Evolutionary conservation across 2,113 vertebrate species (phyloP).

Genomic region (Condylura cristata): DNA sequence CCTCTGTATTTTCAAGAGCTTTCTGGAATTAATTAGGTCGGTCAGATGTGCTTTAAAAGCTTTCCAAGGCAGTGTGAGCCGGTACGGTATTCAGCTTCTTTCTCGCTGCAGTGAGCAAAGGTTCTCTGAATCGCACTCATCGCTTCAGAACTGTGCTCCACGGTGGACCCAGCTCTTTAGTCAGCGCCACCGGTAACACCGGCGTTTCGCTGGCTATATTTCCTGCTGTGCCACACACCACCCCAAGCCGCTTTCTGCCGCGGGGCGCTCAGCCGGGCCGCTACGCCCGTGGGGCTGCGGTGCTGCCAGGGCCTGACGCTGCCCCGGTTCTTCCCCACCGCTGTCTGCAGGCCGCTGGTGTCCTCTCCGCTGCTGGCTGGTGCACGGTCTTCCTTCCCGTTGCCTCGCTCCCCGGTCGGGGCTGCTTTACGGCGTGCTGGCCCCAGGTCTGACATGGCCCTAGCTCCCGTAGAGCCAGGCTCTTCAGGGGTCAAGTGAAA

Average conservation of each 20-base stretch:
- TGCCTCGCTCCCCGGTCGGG: background rate
- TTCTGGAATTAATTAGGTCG: conserved; percentile 39
- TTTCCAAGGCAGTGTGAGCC: background rate
- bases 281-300: too few relatives aligned
- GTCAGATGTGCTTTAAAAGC: conserved; percentile 45
- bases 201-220: background rate
- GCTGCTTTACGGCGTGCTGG: background rate
- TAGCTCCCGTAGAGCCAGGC: background rate
- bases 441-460: background rate
- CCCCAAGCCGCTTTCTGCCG: too few relatives aligned
- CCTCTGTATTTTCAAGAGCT: conserved; percentile 24
- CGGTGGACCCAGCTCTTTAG: background rate
- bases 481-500: background rate
- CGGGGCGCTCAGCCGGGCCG: too few relatives aligned
- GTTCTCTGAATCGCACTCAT: background rate
- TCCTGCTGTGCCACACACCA: background rate
- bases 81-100: background rate
- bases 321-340: too few relatives aligned
- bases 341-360: background rate
- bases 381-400: too few relatives aligned
- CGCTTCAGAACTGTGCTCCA: background rate
- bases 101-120: background rate
- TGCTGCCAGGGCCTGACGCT: too few relatives aligned
- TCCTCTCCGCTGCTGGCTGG: background rate
- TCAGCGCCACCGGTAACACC: background rate